These are phyloP conservation scores for Maconellicoccus hirsutus DNA, from an alignment of 1,140 invertebrate genomes.

Conservation along the genomic window DNA sequence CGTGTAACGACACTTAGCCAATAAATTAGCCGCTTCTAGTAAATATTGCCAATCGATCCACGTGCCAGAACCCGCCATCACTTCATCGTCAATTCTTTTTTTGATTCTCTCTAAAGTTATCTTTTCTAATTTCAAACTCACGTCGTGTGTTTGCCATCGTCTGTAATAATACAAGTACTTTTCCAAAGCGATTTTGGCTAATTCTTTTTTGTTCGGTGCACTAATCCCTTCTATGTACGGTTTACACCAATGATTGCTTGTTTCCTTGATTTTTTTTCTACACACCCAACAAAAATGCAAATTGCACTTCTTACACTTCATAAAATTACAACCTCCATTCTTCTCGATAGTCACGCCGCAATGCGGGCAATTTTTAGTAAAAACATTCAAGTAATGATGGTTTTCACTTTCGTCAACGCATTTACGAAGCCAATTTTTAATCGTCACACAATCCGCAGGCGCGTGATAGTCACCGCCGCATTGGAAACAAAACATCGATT, in stretches of 20 bases:
- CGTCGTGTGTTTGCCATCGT: slow-evolving; percentile 98
- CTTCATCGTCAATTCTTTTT: slow-evolving; percentile 85
- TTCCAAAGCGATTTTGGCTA: slow-evolving; percentile 92
- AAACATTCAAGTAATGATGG: slow-evolving; percentile 95
- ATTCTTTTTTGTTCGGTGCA: slow-evolving; percentile 88
- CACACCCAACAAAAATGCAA: slow-evolving; percentile 99
- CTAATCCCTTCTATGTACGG: slow-evolving; percentile 98
- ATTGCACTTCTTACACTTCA: slow-evolving; percentile 98
- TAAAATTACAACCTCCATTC: slow-evolving; percentile 98
- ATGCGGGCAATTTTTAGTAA: slow-evolving; percentile 96
- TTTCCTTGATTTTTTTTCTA: slow-evolving; percentile 96
- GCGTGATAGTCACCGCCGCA: slow-evolving; percentile 97
- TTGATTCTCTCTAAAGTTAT: slow-evolving; percentile 83
- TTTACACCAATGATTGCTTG: slow-evolving; percentile 98
- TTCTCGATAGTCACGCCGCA: slow-evolving; percentile 99
- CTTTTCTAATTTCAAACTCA: slow-evolving; percentile 91
- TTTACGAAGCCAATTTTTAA: slow-evolving; percentile 96
- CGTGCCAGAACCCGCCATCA: slow-evolving; percentile 85
- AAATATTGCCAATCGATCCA: slow-evolving; percentile 99
- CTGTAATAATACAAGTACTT: slow-evolving; percentile 99
- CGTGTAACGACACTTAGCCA: slow-evolving; percentile 95
- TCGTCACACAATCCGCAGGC: slow-evolving; percentile 90
- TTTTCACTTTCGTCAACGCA: slow-evolving; percentile 99
- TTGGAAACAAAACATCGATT: slow-evolving; percentile 72
- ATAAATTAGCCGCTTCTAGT: slow-evolving; percentile 76